Percentiles rank a stretch among this genome's conserved stretches.
phyloP scores from a whole-genome alignment of 2,888 invertebrate genomes.

The Microctonus hyperodae region DNA sequence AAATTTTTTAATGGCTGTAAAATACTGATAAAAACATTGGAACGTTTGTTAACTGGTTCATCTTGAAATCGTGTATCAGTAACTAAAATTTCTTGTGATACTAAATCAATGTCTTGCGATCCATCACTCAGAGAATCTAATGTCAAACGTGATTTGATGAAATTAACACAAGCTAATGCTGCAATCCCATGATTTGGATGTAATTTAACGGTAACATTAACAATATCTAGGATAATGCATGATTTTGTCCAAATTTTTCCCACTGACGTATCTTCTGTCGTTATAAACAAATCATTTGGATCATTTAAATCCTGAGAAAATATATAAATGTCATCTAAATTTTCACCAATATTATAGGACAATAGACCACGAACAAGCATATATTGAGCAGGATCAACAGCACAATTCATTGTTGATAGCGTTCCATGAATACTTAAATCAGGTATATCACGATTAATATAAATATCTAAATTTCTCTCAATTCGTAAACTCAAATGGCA shows the following conservation, averaged over 20 bases:
- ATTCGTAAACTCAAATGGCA: slow-evolving; percentile 82
- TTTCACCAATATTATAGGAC: slow-evolving; percentile 89
- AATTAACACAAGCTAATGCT: slow-evolving; percentile 86
- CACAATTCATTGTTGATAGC: slow-evolving; percentile 83
- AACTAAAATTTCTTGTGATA: slow-evolving; percentile 88
- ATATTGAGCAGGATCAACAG: slow-evolving; percentile 85
- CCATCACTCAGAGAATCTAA: slow-evolving; percentile 88
- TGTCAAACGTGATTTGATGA: slow-evolving; percentile 86
- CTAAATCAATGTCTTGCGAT: slow-evolving; percentile 90
- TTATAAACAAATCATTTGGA: slow-evolving; percentile 44
- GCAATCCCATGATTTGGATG: slow-evolving; percentile 67
- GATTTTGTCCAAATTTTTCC: slow-evolving; percentile 76
- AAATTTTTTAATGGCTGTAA: slow-evolving; percentile 77
- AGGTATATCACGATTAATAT: slow-evolving; percentile 66
- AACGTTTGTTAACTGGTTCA: slow-evolving; percentile 74
- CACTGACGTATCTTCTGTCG: slow-evolving; percentile 37
- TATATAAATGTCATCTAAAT: slow-evolving; percentile 71
- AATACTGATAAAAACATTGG: slow-evolving; percentile 89
- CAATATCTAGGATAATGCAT: slow-evolving; percentile 82
- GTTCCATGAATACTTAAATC: slow-evolving; percentile 87
- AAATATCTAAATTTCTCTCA: slow-evolving; percentile 80
- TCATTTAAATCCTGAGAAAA: slow-evolving; percentile 52
- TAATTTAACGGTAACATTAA: slow-evolving; percentile 83
- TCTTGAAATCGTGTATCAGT: slow-evolving; percentile 76
- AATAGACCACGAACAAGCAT: slow-evolving; percentile 86